Conservation (phyloP, 1,140 invertebrate species). For the Eumeta japonica region DNA sequence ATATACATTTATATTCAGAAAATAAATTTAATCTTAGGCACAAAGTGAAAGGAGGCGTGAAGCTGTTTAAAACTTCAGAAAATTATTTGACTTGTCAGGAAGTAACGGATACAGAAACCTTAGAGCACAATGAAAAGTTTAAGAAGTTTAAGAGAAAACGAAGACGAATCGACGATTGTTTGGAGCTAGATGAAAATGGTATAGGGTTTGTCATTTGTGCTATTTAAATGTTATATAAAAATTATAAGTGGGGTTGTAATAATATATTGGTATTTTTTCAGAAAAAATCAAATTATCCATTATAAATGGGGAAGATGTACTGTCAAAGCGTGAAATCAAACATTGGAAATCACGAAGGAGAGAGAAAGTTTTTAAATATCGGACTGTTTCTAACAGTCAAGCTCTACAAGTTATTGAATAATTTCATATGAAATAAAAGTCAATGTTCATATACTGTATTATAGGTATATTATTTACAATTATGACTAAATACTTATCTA, state of each 20-base stretch:
- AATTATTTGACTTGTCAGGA: slow-evolving; percentile 32
- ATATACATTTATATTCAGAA: slow-evolving; percentile 23
- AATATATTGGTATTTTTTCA: slow-evolving; percentile 21
- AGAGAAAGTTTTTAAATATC: slow-evolving; percentile 45
- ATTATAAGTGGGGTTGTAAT: no score
- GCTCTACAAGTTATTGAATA: slow-evolving; percentile 20
- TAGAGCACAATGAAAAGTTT: slow-evolving; percentile 28
- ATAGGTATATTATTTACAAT: no score
- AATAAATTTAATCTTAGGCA: no score
- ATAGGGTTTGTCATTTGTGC: slow-evolving; percentile 1
- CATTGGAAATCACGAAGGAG: slow-evolving; percentile 39
- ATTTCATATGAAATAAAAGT: slow-evolving; percentile 4
- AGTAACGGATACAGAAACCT: slow-evolving; percentile 27
- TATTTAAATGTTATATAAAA: not conserved
- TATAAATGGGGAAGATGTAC: slow-evolving; percentile 28
- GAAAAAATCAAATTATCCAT: slow-evolving; percentile 28
- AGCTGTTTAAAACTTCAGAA: slow-evolving; percentile 32
- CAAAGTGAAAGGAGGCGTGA: slow-evolving; percentile 39
- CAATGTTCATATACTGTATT: no score
- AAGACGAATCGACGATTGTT: slow-evolving; percentile 12
- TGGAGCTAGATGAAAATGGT: slow-evolving; percentile 22
- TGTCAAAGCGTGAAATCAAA: slow-evolving; percentile 34
- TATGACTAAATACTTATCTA: no score
- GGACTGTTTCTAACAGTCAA: slow-evolving; percentile 21
- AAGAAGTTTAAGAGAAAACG: slow-evolving; percentile 24